A percentile compares a stretch with the other conserved stretches of the same genome.
Evolutionary conservation across 2,113 vertebrate species (phyloP).

Genomic region (Stercorarius parasiticus): DNA sequence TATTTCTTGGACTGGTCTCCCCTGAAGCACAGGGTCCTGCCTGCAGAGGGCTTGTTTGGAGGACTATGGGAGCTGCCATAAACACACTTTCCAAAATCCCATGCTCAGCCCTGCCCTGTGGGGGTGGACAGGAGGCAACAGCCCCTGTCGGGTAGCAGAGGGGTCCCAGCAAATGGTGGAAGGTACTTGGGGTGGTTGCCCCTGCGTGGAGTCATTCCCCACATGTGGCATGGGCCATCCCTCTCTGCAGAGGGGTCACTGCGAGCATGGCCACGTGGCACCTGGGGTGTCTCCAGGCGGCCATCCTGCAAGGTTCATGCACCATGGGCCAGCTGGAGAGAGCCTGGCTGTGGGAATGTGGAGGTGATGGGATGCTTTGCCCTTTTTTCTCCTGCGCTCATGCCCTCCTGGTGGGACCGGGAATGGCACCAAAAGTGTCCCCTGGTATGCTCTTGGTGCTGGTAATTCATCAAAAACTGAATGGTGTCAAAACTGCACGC

Average conservation of each 20-base stretch:
- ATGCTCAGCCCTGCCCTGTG: background rate
- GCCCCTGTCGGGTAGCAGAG: rapidly evolving
- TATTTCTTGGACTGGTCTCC: background rate
- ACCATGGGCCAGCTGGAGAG: background rate
- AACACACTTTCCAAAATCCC: background rate
- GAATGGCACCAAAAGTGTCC: rapidly evolving
- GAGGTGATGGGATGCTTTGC: background rate
- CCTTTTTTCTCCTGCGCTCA: background rate
- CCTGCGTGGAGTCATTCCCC: background rate
- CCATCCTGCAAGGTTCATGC: background rate
- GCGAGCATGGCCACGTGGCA: rapidly evolving
- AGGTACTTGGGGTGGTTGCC: background rate
- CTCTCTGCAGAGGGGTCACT: background rate
- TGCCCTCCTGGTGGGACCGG: rapidly evolving
- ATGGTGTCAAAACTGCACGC: background rate
- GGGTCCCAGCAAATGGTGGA: background rate
- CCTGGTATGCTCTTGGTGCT: background rate
- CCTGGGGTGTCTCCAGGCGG: rapidly evolving
- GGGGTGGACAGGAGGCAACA: background rate
- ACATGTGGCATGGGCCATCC: rapidly evolving
- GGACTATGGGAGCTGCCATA: background rate
- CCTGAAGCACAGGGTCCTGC: background rate
- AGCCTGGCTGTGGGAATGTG: background rate
- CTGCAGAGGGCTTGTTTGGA: background rate
- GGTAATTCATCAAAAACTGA: background rate